These are phyloP conservation scores for Varanus salvator DNA, from an alignment of 2,113 vertebrate species.

Conservation along the genomic window DNA sequence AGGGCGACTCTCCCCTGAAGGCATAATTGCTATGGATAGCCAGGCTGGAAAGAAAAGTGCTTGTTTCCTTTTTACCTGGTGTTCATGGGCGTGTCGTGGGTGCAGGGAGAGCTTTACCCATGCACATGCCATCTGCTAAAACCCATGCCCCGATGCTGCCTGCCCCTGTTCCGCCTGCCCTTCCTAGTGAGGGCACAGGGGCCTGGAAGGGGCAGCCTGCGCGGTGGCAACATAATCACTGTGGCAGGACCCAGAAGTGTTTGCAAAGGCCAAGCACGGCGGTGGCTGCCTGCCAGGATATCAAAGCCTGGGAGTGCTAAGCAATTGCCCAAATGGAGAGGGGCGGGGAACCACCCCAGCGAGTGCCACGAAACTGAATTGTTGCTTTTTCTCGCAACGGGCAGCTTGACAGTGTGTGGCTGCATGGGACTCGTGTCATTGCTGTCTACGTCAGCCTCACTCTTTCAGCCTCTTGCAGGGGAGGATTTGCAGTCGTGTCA, in stretches of 20 bases:
- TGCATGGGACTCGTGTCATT: background rate
- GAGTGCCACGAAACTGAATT: background rate
- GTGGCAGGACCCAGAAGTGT: background rate
- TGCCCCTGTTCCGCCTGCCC: background rate
- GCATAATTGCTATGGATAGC: background rate
- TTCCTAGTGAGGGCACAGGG: background rate
- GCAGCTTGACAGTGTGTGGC: accelerated
- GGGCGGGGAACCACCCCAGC: background rate
- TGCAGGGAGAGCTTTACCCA: background rate
- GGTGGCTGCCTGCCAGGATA: background rate
- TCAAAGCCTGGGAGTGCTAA: background rate
- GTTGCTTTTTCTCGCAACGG: background rate
- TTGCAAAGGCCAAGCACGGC: no score
- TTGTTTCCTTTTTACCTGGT: background rate
- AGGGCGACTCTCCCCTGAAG: background rate
- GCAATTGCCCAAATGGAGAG: background rate
- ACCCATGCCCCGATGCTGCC: background rate
- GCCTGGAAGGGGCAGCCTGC: background rate
- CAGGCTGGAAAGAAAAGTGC: background rate
- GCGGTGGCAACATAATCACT: background rate
- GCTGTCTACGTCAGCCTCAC: background rate
- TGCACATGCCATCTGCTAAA: background rate
- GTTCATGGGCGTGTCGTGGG: background rate
- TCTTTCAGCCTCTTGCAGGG: background rate
- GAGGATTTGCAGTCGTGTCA: background rate